Evolutionary conservation across 2,888 invertebrate species (phyloP).

Genomic region (Drosophila kuntzei): DNA sequence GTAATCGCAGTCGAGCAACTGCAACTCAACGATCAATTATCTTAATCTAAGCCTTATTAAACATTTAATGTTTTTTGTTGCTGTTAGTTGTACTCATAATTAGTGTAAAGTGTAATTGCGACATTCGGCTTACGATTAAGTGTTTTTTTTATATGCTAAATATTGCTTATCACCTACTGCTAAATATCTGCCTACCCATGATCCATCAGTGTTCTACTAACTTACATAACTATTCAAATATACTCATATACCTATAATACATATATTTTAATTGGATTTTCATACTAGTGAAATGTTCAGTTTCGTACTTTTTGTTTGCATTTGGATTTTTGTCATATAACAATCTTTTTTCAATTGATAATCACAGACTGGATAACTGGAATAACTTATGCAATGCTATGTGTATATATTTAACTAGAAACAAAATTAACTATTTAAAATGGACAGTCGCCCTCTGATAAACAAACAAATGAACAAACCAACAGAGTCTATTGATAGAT

Average conservation of each 20-base stretch:
- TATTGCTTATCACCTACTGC: slow-evolving; percentile 73
- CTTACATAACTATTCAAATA: slow-evolving; percentile 32
- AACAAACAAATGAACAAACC: slow-evolving; percentile 31
- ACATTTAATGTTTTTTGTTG: slow-evolving; percentile 66
- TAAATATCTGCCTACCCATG: slow-evolving; percentile 76
- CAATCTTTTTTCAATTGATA: slow-evolving; percentile 59
- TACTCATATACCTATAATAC: slow-evolving; percentile 22
- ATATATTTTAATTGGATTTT: slow-evolving; percentile 40
- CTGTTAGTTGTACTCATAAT: slow-evolving; percentile 70
- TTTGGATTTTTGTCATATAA: slow-evolving; percentile 41
- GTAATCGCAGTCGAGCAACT: slow-evolving; percentile 52
- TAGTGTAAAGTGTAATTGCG: slow-evolving; percentile 64
- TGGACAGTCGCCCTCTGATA: slow-evolving; percentile 13
- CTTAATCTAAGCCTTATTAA: slow-evolving; percentile 46
- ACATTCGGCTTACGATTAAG: slow-evolving; percentile 52
- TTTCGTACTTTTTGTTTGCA: slow-evolving; percentile 62
- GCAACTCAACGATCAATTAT: slow-evolving; percentile 35
- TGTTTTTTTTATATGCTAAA: slow-evolving; percentile 53
- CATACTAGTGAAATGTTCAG: slow-evolving; percentile 67
- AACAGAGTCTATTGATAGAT: slow-evolving; percentile 39
- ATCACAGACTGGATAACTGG: slow-evolving; percentile 78
- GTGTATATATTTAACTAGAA: slow-evolving; percentile 52
- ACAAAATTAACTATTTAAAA: slow-evolving; percentile 73
- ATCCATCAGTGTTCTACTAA: slow-evolving; percentile 67
- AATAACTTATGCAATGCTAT: slow-evolving; percentile 61